A percentile compares a stretch with the other conserved stretches of the same genome.
Evolutionary conservation across 2,888 invertebrate species (phyloP).

Genomic region (Lycia hirtaria): DNA sequence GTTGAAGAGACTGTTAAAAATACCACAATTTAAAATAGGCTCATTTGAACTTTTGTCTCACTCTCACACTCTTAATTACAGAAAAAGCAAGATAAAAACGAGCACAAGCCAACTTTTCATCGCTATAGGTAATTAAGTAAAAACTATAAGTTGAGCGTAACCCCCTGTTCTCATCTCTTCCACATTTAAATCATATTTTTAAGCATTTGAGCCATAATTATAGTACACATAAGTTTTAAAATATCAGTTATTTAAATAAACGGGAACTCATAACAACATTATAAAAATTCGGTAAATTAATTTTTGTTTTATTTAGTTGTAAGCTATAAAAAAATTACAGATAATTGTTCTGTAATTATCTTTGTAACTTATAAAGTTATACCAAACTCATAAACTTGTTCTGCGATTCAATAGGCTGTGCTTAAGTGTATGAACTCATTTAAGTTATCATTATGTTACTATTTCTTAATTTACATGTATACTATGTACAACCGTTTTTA

Average conservation of each 20-base stretch:
- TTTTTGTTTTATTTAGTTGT: conserved; percentile 19
- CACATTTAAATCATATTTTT: conserved; percentile 1
- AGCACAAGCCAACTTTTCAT: no score
- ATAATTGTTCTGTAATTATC: conserved; percentile 19
- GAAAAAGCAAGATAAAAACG: no score
- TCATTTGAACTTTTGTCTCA: no score
- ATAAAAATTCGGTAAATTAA: background rate
- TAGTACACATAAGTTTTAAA: background rate
- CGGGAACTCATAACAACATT: background rate
- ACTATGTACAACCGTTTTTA: conserved; percentile 54
- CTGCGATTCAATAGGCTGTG: conserved; percentile 85
- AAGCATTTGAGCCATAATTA: conserved; percentile 7
- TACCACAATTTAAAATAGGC: no score
- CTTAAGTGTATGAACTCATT: conserved; percentile 67
- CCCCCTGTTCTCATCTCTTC: background rate
- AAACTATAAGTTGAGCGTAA: background rate
- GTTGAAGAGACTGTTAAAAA: no score
- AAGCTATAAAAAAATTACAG: conserved; percentile 29
- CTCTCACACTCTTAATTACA: no score
- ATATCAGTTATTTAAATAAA: background rate
- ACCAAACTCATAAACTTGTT: conserved; percentile 69
- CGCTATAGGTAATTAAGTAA: background rate
- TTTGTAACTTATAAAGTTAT: conserved; percentile 38
- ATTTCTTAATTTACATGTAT: conserved; percentile 53
- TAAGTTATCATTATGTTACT: conserved; percentile 58